phyloP scores from a whole-genome alignment of 92 coral and sea anemone genomes.

The Desmophyllum pertusum region DNA sequence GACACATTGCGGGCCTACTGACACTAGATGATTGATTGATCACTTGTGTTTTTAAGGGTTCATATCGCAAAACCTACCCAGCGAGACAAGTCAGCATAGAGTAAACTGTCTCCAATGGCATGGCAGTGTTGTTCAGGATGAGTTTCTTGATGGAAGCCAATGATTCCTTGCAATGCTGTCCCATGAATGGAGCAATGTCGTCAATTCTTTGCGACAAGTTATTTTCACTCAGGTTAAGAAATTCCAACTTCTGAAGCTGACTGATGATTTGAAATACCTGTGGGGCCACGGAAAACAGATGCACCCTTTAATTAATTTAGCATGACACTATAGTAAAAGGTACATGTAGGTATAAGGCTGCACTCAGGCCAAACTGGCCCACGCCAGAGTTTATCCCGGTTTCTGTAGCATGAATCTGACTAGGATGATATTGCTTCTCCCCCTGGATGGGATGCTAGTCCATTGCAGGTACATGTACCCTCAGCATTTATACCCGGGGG shows the following conservation, averaged over 20 bases:
- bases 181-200: constrained; percentile 37
- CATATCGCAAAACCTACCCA: constrained; percentile 58
- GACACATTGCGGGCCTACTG: no score
- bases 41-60: not conserved
- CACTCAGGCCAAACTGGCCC: no score
- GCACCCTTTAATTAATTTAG: no score
- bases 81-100: constrained; percentile 69
- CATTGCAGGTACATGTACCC: no score
- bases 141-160: constrained; percentile 59
- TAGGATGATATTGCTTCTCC: no score
- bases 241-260: constrained; percentile 72
- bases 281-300: not conserved
- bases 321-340: no score
- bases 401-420: no score
- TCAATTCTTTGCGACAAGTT: constrained; percentile 43
- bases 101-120: constrained; percentile 78
- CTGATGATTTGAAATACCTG: constrained; percentile 75
- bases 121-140: constrained; percentile 82
- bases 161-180: constrained; percentile 33
- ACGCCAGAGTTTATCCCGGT: no score
- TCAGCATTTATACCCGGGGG: no score
- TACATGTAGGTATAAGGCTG: no score
- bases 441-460: no score
- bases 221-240: constrained; percentile 83
- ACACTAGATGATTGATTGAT: no score